Evolutionary conservation across 1,140 invertebrate species (phyloP).

Genomic region (Drosophila obscura): DNA sequence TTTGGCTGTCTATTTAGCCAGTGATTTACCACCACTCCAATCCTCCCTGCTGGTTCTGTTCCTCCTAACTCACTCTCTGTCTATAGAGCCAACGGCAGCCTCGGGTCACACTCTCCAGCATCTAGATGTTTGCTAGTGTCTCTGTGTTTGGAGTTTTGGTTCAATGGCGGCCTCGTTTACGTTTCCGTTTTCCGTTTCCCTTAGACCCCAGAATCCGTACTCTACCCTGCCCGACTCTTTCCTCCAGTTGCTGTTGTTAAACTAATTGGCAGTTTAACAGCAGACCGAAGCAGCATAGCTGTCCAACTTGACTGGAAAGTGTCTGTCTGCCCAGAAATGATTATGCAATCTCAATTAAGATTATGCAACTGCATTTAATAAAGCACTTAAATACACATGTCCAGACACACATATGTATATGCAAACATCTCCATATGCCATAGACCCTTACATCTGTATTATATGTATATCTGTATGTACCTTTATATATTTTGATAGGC

Average conservation of each 20-base stretch:
- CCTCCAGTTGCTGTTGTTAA: conserved; percentile 31
- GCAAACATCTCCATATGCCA: no score
- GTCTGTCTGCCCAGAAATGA: conserved; percentile 41
- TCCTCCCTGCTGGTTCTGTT: background rate
- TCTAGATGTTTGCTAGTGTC: background rate
- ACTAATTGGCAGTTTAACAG: conserved; percentile 76
- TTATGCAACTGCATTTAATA: conserved; percentile 56
- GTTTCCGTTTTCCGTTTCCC: conserved; percentile 35
- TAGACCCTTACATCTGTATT: no score
- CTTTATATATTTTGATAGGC: no score
- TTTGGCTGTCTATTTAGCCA: conserved; percentile 74
- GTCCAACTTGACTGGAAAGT: conserved; percentile 43
- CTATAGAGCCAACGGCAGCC: background rate
- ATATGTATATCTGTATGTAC: no score
- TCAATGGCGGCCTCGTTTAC: conserved; percentile 31
- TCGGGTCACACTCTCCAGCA: background rate
- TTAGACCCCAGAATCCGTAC: no score
- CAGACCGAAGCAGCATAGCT: conserved; percentile 40
- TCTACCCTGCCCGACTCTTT: background rate
- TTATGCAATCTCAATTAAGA: conserved; percentile 75
- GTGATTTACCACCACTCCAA: conserved; percentile 55
- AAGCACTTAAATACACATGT: no score
- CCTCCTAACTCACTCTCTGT: background rate
- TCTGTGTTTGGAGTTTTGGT: conserved; percentile 22
- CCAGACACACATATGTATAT: no score